Evolutionary conservation across 1,140 invertebrate genomes (phyloP), one percentile per base, ranked within the genome.

Genomic region (Euwallacea fornicatus): DNA sequence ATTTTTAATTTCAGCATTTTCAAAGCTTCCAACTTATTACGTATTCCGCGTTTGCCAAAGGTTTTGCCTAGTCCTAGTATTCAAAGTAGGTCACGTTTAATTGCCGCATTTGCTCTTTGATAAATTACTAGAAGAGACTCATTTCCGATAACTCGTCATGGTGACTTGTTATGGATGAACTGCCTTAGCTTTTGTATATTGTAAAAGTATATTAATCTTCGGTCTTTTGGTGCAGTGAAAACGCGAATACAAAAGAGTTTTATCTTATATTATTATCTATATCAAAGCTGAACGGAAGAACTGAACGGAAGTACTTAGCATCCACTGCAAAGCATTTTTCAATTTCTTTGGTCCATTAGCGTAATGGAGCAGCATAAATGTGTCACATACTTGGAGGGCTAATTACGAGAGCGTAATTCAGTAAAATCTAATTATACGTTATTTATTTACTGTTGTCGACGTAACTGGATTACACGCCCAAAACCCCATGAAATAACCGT

Each of bases 141-240:
- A 71, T 71, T 71, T 71, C 69, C 69, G 62, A 71, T 71, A 71
- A 65, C 69, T 71, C 69, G 69, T 71, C 69, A 71, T 55, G 63
- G 61, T 71, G 69, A 71, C 54, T 71, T 65, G 58, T 70, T 64
- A 71, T 71, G 56, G 69, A 71, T 71, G 69, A 58, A 59, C 69
- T 55, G 56, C 2, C 54, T 66, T 60, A 60, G 56, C 58, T 69
- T 62, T 69, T 62, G 50, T 63, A 42, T 11, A 41, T 59, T 55
- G 58, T 42, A 42, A 62, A 69, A 63, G 58, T 54, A 62, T 42
- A 61, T 69, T 69, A 69, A 69, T 69, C 67, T 69, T 68, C 33
- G 53, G 53, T 8, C 15, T 63, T 56, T 66, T 66, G 64, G 64
- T 68, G 66, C 66, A 68, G 7, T 68, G 66, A 55, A 61, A 56